Evolutionary conservation across 2,888 invertebrate genomes (phyloP).

Genomic region (Cephonodes hylas): DNA sequence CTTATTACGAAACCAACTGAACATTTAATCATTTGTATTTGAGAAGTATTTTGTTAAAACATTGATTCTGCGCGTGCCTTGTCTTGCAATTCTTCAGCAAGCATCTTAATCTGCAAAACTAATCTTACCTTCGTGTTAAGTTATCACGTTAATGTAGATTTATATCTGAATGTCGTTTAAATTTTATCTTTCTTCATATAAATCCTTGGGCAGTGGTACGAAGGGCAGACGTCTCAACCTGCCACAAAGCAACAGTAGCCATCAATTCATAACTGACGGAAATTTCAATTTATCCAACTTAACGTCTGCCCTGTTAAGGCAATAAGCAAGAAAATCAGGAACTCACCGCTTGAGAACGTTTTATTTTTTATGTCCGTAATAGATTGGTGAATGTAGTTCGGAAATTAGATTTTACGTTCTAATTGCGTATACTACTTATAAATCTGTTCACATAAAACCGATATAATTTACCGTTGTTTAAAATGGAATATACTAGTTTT

Average conservation of each 20-base stretch:
- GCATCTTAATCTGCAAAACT: neutral
- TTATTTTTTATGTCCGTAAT: neutral
- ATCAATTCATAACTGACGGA: slow-evolving; percentile 57
- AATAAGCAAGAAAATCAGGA: slow-evolving; percentile 61
- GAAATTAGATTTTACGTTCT: neutral
- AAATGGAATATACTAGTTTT: neutral
- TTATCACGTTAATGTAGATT: neutral
- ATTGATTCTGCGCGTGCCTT: neutral
- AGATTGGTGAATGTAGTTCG: neutral
- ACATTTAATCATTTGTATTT: no score
- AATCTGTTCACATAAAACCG: no score
- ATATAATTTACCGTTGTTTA: neutral
- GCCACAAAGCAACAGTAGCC: slow-evolving; percentile 20
- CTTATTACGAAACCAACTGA: neutral
- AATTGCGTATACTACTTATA: no score
- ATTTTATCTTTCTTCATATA: neutral
- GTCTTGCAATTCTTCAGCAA: neutral
- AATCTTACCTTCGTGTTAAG: neutral
- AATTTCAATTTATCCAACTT: slow-evolving; percentile 64
- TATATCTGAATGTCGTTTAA: neutral
- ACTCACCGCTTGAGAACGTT: slow-evolving; percentile 46
- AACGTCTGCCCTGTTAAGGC: slow-evolving; percentile 49
- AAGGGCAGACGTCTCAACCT: slow-evolving; percentile 18
- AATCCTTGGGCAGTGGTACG: neutral
- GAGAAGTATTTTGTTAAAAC: no score